Conservation (phyloP, 2,888 invertebrate genomes). For the Drosophila kokeensis region DNA sequence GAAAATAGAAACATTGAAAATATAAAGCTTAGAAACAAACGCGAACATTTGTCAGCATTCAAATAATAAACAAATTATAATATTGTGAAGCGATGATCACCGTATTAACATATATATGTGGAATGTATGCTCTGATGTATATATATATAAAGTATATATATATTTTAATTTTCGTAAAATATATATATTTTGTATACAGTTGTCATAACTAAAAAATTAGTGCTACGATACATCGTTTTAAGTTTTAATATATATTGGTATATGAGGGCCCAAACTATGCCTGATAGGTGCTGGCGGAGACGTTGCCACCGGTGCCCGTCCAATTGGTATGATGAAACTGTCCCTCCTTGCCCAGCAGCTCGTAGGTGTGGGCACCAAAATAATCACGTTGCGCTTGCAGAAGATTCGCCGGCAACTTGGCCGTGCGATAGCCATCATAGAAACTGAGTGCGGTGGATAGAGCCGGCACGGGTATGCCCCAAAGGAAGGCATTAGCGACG, state of each 20-base stretch:
- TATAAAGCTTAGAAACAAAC: not conserved
- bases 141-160: not conserved
- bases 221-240: too few relatives aligned
- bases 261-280: slow-evolving; percentile 86
- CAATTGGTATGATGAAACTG: slow-evolving; percentile 98
- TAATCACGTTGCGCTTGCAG: slow-evolving; percentile 99
- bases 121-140: slow-evolving; percentile 25
- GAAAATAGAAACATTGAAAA: not conserved
- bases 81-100: not conserved
- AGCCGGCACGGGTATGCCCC: slow-evolving; percentile 97
- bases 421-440: slow-evolving; percentile 97
- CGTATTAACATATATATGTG: slow-evolving; percentile 20
- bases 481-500: slow-evolving; percentile 89
- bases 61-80: not conserved
- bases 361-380: slow-evolving; percentile 99
- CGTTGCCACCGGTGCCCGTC: slow-evolving; percentile 99
- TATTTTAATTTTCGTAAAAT: not conserved
- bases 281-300: slow-evolving; percentile 96
- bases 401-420: slow-evolving; percentile 95
- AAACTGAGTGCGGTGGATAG: slow-evolving; percentile 97
- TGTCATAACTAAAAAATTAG: too few relatives aligned
- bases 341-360: slow-evolving; percentile 93
- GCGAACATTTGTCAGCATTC: not conserved
- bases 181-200: too few relatives aligned
- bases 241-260: not conserved